Conservation (phyloP, 2,113 vertebrate genomes). For the Varanus salvator region DNA sequence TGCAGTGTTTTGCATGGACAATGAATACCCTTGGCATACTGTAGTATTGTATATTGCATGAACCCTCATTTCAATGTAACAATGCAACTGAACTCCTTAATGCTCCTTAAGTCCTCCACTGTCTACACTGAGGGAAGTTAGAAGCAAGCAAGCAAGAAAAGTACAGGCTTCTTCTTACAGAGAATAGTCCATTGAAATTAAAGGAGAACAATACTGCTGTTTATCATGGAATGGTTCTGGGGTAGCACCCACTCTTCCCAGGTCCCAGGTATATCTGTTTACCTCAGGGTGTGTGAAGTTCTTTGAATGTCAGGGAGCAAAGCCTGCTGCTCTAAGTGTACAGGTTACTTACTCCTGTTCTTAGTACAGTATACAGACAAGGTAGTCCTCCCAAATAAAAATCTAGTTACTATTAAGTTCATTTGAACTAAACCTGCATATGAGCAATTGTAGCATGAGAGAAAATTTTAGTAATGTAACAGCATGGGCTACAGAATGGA, state of each 20-base stretch:
- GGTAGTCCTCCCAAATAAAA: neutral
- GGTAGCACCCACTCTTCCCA: neutral
- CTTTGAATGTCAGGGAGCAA: neutral
- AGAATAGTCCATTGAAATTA: neutral
- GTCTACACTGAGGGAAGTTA: constrained; percentile 4
- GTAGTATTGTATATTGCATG: constrained; percentile 22
- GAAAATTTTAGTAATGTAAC: neutral
- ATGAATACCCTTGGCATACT: constrained; percentile 32
- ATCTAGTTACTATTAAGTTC: neutral
- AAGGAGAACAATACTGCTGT: neutral
- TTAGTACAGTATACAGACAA: neutral
- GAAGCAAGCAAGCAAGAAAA: neutral
- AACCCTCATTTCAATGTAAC: constrained; percentile 6
- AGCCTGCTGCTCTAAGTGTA: neutral
- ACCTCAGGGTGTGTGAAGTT: neutral
- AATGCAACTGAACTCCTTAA: constrained; percentile 32
- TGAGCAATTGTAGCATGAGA: neutral
- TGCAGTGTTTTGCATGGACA: constrained; percentile 39
- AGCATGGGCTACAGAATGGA: too few relatives aligned
- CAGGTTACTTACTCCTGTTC: neutral
- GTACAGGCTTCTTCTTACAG: neutral
- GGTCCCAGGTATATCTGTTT: neutral
- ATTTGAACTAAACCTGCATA: neutral
- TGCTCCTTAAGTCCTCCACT: constrained; percentile 9
- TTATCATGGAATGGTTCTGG: neutral